Evolutionary conservation across 2,888 invertebrate genomes (phyloP), one percentile per base, ranked within the genome.

Genomic region (Odontocerum albicorne): DNA sequence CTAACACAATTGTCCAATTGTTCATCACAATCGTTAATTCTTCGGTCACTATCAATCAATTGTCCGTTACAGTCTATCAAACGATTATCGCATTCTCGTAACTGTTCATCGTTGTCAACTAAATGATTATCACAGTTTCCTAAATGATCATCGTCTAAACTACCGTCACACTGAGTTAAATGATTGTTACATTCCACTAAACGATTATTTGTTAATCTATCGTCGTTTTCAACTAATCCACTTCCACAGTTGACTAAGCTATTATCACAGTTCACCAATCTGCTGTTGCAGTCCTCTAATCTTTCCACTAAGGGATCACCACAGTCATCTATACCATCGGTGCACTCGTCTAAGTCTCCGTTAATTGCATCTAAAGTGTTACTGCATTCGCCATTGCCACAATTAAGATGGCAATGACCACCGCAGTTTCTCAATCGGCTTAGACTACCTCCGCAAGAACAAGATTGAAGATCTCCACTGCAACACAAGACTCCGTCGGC

Each of bases 371-470:
- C 33, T 20, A 50, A 36, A 15, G 33, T 21, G 17, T 42, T 32
- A 17, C 43, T 16, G 6, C 33, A 33, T 3, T 43, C 51, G 2
- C 36, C 49, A 46, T 52, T 39, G 31, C 50, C 55, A 31, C 61
- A 61, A 16, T 55, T 57, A 1, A 49, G 32, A 15, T 54, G 53
- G 33, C 57, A 57, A 38, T 49, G 45, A 8, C 45, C 52, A 6
- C 32, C 35, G 45, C 49, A 40, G 44, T 74, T 73, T 62, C 71
- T 66, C 57, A 72, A 62, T 59, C 66, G 65, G 12, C 67, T 66
- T 79, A 80, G 68, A 72, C 71, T 68, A 36, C 70, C 59, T 61
- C 74, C 75, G 72, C 76, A 75, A 69, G 74, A 73, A 52, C 60
- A 58, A 22, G 45, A 32, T 40, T 57, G 51, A 32, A 49, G 57